Evolutionary conservation across 2,888 invertebrate species (phyloP).

Genomic region (Papilio gigon): DNA sequence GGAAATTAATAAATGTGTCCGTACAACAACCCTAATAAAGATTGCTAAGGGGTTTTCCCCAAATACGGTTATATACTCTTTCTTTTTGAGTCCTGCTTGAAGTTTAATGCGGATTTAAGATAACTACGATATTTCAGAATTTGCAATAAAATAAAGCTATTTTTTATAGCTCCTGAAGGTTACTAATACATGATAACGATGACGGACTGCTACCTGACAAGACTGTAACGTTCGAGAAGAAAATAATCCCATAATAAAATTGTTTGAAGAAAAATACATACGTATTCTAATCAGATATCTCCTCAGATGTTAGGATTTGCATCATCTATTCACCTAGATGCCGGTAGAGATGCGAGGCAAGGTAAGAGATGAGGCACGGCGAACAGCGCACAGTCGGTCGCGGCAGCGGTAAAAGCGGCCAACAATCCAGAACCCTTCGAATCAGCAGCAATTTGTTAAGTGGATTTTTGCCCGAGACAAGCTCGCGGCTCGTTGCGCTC

Average conservation of each 20-base stretch:
- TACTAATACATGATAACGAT: too few relatives aligned
- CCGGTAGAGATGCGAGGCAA: slow-evolving; percentile 32
- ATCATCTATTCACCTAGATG: not conserved
- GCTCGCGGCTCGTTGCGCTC: slow-evolving; percentile 81
- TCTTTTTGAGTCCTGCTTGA: too few relatives aligned
- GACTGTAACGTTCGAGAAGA: too few relatives aligned
- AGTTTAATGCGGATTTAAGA: too few relatives aligned
- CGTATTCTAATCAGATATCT: too few relatives aligned
- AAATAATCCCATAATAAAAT: too few relatives aligned
- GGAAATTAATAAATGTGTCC: slow-evolving; percentile 39
- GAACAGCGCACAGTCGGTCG: slow-evolving; percentile 75
- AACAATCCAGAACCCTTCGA: slow-evolving; percentile 82
- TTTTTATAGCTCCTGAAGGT: too few relatives aligned
- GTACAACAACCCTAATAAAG: slow-evolving; percentile 9
- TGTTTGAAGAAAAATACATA: too few relatives aligned
- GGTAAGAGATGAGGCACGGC: slow-evolving; percentile 57
- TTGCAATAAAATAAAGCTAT: too few relatives aligned
- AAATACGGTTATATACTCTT: not conserved
- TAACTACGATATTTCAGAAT: too few relatives aligned
- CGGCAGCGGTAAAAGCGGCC: slow-evolving; percentile 78
- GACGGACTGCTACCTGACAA: too few relatives aligned
- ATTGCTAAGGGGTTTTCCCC: slow-evolving; percentile 2
- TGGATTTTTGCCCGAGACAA: slow-evolving; percentile 83
- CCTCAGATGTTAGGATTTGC: not conserved
- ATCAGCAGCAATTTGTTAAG: slow-evolving; percentile 84